Conservation (phyloP, 2,797 vertebrate genomes). For the Enteromius radiatus region DNA sequence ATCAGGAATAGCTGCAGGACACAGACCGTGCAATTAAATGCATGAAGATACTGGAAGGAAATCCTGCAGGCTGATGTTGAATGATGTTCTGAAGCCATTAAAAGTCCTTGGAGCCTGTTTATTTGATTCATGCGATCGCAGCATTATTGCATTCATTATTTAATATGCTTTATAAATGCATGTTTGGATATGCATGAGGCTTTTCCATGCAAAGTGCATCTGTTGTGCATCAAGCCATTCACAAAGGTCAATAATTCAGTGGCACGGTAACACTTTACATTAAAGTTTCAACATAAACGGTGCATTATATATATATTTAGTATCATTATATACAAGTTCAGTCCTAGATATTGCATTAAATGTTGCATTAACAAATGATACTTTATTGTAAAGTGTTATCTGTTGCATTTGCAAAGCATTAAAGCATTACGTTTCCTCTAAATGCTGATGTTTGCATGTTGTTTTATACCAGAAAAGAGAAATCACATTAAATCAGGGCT, state of each 20-base stretch:
- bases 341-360: background rate
- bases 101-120: background rate
- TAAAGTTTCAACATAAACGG: background rate
- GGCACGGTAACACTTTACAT: background rate
- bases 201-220: slow-evolving; percentile 12
- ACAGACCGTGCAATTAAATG: slow-evolving; percentile 28
- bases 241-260: background rate
- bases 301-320: background rate
- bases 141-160: background rate
- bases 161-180: background rate
- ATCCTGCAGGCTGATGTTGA: background rate
- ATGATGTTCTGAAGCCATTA: background rate
- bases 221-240: background rate
- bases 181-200: background rate
- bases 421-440: background rate
- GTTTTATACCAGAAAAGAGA: background rate
- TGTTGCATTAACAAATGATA: background rate
- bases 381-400: background rate
- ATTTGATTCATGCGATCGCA: background rate
- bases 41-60: background rate
- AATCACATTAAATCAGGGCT: background rate
- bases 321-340: background rate
- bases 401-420: background rate
- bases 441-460: background rate
- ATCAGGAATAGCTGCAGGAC: slow-evolving; percentile 84